Conservation (phyloP, 2,888 invertebrate genomes). For the Euproctis similis region DNA sequence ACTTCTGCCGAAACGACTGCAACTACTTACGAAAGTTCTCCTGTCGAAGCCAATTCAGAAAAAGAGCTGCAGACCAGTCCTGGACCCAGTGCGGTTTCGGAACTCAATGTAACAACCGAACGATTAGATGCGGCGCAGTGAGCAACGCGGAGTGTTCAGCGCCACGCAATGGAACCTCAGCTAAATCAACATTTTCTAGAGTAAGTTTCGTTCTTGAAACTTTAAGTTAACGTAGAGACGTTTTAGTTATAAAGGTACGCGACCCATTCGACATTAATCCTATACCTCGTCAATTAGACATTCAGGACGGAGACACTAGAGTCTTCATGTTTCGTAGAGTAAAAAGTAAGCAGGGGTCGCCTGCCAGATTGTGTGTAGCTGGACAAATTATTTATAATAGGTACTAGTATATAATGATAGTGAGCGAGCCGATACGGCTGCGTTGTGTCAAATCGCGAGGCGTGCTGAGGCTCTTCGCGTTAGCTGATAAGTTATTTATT, state of each 20-base stretch:
- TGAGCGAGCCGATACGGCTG: conserved; percentile 32
- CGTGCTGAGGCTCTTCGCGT: conserved; percentile 47
- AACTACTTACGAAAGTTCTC: conserved; percentile 7
- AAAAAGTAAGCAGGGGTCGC: conserved; percentile 40
- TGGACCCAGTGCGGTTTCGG: neutral
- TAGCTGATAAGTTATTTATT: conserved; percentile 68
- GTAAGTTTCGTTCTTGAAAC: conserved; percentile 69
- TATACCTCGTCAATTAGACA: conserved; percentile 44
- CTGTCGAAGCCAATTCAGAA: neutral
- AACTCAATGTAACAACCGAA: conserved; percentile 1
- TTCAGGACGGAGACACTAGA: conserved; percentile 18
- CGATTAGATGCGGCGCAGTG: conserved; percentile 13
- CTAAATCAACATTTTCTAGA: conserved; percentile 66
- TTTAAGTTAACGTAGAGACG: conserved; percentile 66
- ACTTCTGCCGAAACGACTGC: conserved; percentile 4
- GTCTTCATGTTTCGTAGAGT: conserved; percentile 33
- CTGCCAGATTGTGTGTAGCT: conserved; percentile 53
- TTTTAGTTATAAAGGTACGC: conserved; percentile 44
- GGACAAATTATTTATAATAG: conserved; percentile 69
- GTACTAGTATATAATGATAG: conserved; percentile 40
- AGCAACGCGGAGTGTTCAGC: conserved; percentile 19
- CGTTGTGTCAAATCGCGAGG: conserved; percentile 52
- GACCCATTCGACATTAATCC: conserved; percentile 29
- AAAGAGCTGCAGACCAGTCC: neutral
- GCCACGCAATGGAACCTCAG: conserved; percentile 49